A percentile compares a stretch with the other conserved stretches of the same genome.
Evolutionary conservation across 2,888 invertebrate species (phyloP).

Genomic region (Orthosia gothica): DNA sequence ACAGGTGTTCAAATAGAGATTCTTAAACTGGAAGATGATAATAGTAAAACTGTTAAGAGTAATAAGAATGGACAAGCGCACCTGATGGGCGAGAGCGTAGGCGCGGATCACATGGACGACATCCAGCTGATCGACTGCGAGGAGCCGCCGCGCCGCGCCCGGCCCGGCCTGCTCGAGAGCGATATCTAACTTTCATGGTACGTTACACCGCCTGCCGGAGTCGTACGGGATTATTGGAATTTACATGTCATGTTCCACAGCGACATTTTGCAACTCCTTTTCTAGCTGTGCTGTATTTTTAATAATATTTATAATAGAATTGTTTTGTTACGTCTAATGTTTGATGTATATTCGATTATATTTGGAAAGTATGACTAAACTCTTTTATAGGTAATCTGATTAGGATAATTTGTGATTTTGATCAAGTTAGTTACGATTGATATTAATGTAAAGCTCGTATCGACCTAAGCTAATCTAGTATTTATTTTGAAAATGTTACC

Average conservation of each 20-base stretch:
- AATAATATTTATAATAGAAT: slow-evolving; percentile 57
- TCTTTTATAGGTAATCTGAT: slow-evolving; percentile 54
- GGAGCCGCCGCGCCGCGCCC: slow-evolving; percentile 71
- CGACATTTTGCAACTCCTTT: slow-evolving; percentile 14
- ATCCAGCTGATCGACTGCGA: slow-evolving; percentile 87
- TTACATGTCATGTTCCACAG: slow-evolving; percentile 32
- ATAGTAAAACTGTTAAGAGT: slow-evolving; percentile 54
- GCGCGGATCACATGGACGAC: slow-evolving; percentile 78
- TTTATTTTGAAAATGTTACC: slow-evolving; percentile 50
- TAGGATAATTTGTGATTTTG: slow-evolving; percentile 48
- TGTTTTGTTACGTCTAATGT: slow-evolving; percentile 61
- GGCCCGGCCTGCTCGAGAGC: slow-evolving; percentile 87
- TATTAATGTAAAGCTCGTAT: slow-evolving; percentile 49
- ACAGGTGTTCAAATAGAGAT: slow-evolving; percentile 86
- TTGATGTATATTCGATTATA: slow-evolving; percentile 68
- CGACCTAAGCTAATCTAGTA: slow-evolving; percentile 51
- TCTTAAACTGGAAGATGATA: slow-evolving; percentile 78
- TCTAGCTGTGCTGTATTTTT: slow-evolving; percentile 45
- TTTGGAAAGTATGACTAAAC: slow-evolving; percentile 71
- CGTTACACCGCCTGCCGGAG: slow-evolving; percentile 43
- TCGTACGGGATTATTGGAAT: slow-evolving; percentile 28
- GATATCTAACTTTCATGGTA: slow-evolving; percentile 81
- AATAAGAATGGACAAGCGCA: slow-evolving; percentile 76
- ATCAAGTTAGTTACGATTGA: slow-evolving; percentile 45
- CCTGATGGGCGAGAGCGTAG: slow-evolving; percentile 76